phyloP scores from a whole-genome alignment of 2,797 vertebrate species.

The Linurgus olivaceus region DNA sequence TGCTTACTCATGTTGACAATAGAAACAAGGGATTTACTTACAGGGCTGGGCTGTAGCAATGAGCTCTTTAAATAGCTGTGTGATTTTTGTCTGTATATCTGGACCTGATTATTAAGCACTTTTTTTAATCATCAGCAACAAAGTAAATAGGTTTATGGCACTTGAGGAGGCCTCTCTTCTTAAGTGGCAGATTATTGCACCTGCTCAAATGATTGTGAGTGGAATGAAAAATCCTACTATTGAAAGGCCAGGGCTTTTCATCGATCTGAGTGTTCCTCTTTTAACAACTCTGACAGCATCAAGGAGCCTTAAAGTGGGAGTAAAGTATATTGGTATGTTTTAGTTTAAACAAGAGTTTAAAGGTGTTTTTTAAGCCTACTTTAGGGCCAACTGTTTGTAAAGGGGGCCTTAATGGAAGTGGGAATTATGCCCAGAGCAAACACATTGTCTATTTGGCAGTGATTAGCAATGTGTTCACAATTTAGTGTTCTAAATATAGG shows the following conservation, averaged over 20 bases:
- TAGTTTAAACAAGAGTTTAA: constrained; percentile 44
- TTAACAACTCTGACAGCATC: background rate
- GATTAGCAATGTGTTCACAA: constrained; percentile 8
- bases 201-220: background rate
- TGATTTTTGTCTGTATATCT: background rate
- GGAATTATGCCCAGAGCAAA: constrained; percentile 33
- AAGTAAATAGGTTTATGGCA: constrained; percentile 35
- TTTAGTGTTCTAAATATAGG: background rate
- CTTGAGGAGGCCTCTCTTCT: constrained; percentile 12
- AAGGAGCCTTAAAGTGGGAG: background rate
- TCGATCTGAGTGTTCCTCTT: background rate
- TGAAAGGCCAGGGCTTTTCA: constrained; percentile 2
- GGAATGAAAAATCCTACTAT: background rate
- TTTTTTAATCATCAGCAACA: background rate
- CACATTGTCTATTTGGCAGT: background rate
- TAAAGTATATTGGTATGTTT: constrained; percentile 24
- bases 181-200: background rate
- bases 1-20: background rate
- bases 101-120: background rate
- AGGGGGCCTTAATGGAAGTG: background rate
- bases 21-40: background rate
- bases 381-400: constrained; percentile 6
- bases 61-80: background rate
- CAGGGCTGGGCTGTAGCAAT: background rate
- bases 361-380: constrained; percentile 11